These are phyloP conservation scores for Pseudomyrmex concolor DNA, from an alignment of 1,140 invertebrate genomes.

Conservation along the genomic window DNA sequence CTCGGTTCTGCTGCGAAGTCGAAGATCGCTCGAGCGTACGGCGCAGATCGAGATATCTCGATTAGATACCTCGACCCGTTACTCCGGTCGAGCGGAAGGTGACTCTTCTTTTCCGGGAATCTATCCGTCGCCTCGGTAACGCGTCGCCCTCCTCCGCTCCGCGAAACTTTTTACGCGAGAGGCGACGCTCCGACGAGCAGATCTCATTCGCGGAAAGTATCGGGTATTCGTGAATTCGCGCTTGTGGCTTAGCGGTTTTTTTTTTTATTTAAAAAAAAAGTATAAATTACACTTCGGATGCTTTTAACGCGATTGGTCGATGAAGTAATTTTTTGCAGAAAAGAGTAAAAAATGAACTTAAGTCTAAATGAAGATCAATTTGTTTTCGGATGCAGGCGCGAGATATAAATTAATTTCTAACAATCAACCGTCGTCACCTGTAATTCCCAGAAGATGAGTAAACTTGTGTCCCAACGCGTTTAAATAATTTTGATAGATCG, in stretches of 20 bases:
- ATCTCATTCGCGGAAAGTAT: slow-evolving; percentile 33
- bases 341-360: too few species aligned
- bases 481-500: background rate
- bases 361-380: too few species aligned
- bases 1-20: slow-evolving; percentile 58
- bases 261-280: too few species aligned
- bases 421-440: too few species aligned
- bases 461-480: too few species aligned
- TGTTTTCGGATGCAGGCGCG: too few species aligned
- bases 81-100: slow-evolving; percentile 52
- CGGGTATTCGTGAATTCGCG: background rate
- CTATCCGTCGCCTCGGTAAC: slow-evolving; percentile 42
- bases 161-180: slow-evolving; percentile 26
- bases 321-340: background rate
- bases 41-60: slow-evolving; percentile 64
- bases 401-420: too few species aligned
- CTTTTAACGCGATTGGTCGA: too few species aligned
- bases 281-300: too few species aligned
- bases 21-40: slow-evolving; percentile 65
- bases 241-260: background rate
- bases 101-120: slow-evolving; percentile 51
- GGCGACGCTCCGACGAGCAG: background rate
- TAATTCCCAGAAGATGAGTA: too few species aligned
- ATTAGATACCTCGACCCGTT: slow-evolving; percentile 65
- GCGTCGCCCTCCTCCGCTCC: background rate